Evolutionary conservation across 2,113 vertebrate genomes (phyloP), one percentile per base, ranked within the genome.

Genomic region (Laterallus jamaicensis): DNA sequence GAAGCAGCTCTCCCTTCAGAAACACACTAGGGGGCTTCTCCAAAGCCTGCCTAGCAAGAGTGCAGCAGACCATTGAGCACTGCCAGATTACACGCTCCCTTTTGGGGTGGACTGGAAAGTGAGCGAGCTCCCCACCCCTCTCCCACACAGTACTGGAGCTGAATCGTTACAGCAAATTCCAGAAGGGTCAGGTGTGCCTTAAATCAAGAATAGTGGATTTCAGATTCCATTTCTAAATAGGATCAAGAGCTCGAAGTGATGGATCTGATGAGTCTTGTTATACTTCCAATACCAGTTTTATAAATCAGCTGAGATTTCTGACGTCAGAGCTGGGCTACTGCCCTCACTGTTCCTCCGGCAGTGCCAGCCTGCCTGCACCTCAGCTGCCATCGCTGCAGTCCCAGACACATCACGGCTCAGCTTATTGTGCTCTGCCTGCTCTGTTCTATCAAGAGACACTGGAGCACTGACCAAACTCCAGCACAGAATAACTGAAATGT

Each of bases 41-140:
- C 59, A 82, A 25, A 66, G 50, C 24, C 75, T n/a, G 35, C 15
- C 25, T 10, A 60, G 18, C 3, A 25, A 62, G 62, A 17, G 21
- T 10, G 1, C 1, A 6, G 15, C 5, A 71, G 59, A 54, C 4
- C 54, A 49, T 1, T 0, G 0, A 60, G 39, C 6, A 18, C 44
- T 69, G 29, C n/a, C 40, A 40, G 40, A 20, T 13, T 32, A 42
- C 28, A 54, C 0, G 0, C 7, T 70, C 83, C 21, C 26, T 76
- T 31, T n/a, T 4, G 19, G 8, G 21, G 11, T 39, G 32, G 56
- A 24, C 47, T 68, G 35, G 52, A 67, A 89, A 12, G 13, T 20
- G 40, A 67, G 22, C 0, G 1, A 84, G 26, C 18, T 59, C 40
- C 42, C 64, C 60, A 63, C 21, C 10, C 68, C 17, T 35, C 31